Evolutionary conservation across 2,888 invertebrate species (phyloP).

Genomic region (Mayetiola destructor): DNA sequence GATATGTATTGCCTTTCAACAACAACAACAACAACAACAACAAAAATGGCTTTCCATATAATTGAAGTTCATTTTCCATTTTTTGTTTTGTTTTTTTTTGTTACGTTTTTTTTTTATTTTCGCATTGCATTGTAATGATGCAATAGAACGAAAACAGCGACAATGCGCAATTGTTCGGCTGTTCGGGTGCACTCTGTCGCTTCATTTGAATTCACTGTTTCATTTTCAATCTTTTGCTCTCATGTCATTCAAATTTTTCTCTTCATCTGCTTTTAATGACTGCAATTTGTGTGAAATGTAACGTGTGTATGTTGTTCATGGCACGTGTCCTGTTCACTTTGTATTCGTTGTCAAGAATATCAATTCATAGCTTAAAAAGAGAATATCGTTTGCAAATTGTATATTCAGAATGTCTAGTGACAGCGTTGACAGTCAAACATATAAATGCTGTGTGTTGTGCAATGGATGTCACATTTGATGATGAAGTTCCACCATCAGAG

Average conservation of each 20-base stretch:
- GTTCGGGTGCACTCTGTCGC: not conserved
- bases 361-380: not conserved
- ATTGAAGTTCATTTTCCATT: not conserved
- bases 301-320: constrained; percentile 5
- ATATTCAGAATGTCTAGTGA: not conserved
- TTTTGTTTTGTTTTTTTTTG: not conserved
- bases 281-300: constrained; percentile 12
- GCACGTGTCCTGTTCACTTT: constrained; percentile 6
- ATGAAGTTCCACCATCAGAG: no score
- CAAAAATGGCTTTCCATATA: not conserved
- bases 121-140: not conserved
- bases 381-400: constrained; percentile 1
- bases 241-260: not conserved
- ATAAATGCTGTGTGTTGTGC: no score
- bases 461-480: no score
- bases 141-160: no score
- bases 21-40: no score
- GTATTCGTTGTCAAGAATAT: constrained; percentile 6
- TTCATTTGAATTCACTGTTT: not conserved
- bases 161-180: not conserved
- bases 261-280: constrained; percentile 11
- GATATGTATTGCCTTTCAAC: not conserved
- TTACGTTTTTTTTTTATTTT: not conserved
- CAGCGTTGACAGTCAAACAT: no score
- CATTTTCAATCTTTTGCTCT: not conserved